Percentiles rank a stretch among this genome's conserved stretches.
Conservation (phyloP, 1,140 invertebrate species). For the Reticulitermes speratus region DNA sequence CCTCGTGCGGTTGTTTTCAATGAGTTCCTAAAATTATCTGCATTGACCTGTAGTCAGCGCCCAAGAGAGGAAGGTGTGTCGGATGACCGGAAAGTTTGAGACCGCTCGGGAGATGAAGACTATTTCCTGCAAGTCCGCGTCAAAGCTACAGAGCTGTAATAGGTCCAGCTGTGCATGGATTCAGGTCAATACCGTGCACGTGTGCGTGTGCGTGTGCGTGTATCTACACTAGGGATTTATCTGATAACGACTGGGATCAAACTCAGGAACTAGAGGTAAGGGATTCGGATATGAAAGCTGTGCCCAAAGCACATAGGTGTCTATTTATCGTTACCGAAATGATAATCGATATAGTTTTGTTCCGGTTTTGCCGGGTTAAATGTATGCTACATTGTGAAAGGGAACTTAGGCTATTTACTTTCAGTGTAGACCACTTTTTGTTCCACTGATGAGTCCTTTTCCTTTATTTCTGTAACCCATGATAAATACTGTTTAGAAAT, state of each 20-base stretch:
- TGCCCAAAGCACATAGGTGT: neutral
- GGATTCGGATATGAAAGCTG: neutral
- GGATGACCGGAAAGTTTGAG: neutral
- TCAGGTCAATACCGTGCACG: neutral
- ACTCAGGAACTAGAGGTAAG: neutral
- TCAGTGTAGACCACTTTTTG: no score
- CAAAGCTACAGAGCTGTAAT: neutral
- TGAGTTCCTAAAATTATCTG: no score
- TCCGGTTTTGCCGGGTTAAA: no score
- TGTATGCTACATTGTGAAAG: neutral
- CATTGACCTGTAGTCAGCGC: no score
- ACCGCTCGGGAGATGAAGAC: neutral
- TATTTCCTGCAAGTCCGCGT: neutral
- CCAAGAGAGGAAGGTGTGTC: no score
- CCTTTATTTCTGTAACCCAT: no score
- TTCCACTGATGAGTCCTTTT: no score
- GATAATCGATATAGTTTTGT: no score
- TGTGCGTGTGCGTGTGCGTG: neutral
- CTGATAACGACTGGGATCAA: neutral
- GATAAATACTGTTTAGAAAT: no score
- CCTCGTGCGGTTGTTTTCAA: no score
- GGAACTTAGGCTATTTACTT: no score
- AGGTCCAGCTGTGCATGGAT: neutral
- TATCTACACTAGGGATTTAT: neutral
- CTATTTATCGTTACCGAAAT: neutral